A percentile compares a stretch with the other conserved stretches of the same genome.
These are phyloP conservation scores for Yponomeuta malinellus DNA, from an alignment of 2,888 invertebrate species.

Conservation along the genomic window DNA sequence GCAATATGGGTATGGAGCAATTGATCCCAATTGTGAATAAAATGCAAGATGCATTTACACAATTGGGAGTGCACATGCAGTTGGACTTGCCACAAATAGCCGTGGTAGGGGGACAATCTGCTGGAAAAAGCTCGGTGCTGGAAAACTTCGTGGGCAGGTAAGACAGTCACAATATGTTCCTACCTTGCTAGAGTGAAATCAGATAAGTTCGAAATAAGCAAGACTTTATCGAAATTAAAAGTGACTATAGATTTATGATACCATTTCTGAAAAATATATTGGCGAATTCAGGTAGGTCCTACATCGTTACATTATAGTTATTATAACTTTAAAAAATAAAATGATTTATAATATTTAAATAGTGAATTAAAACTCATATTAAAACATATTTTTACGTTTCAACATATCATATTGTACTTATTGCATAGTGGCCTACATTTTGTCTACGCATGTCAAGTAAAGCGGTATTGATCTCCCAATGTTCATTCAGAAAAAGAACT, in stretches of 20 bases:
- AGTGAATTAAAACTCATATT: neutral
- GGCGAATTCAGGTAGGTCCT: neutral
- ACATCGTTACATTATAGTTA: neutral
- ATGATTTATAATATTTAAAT: too few relatives aligned
- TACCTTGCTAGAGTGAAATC: slow-evolving; percentile 7
- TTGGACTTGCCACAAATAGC: slow-evolving; percentile 99
- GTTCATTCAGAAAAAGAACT: slow-evolving; percentile 12
- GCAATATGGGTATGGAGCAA: slow-evolving; percentile 95
- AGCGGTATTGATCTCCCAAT: slow-evolving; percentile 56
- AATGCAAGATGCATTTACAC: slow-evolving; percentile 99
- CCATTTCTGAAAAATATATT: neutral
- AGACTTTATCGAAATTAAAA: slow-evolving; percentile 21
- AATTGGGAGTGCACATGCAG: slow-evolving; percentile 97
- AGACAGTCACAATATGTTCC: slow-evolving; percentile 39
- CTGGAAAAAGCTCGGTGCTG: slow-evolving; percentile 99
- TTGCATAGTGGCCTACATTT: slow-evolving; percentile 57
- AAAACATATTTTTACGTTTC: neutral
- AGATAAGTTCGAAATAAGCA: neutral
- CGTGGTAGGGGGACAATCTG: slow-evolving; percentile 99
- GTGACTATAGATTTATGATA: too few relatives aligned
- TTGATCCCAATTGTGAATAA: slow-evolving; percentile 99
- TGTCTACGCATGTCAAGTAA: slow-evolving; percentile 66
- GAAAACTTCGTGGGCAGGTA: slow-evolving; percentile 99
- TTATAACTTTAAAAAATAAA: too few relatives aligned
- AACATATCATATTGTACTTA: slow-evolving; percentile 14